Evolutionary conservation across 53 echinoderm and acorn worm species (phyloP).

Genomic region (Luidia sarsii): DNA sequence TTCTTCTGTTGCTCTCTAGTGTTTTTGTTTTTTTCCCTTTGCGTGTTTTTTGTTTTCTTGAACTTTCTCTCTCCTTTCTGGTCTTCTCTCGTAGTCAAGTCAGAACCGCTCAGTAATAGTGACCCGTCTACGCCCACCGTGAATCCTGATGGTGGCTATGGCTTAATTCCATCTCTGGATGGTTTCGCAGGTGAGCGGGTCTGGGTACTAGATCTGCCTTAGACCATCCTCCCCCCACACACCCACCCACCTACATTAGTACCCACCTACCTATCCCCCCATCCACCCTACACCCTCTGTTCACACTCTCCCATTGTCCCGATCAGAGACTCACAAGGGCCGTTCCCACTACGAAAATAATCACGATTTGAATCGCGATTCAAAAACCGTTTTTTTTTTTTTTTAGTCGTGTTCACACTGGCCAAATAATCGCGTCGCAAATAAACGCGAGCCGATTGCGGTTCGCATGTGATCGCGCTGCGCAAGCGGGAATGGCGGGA

Average conservation of each 20-base stretch:
- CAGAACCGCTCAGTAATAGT: constrained; percentile 88
- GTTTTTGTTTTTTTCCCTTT: constrained; percentile 12
- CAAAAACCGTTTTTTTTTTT: too few species aligned
- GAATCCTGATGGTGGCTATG: constrained; percentile 65
- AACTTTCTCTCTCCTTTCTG: constrained; percentile 52
- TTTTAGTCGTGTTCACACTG: too few species aligned
- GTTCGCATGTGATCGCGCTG: too few species aligned
- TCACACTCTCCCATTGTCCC: too few species aligned
- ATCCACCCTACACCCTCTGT: too few species aligned
- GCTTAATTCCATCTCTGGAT: constrained; percentile 70
- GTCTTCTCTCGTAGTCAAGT: constrained; percentile 77
- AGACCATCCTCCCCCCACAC: background rate
- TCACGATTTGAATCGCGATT: too few species aligned
- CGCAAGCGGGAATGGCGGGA: too few species aligned
- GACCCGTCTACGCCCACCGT: constrained; percentile 71
- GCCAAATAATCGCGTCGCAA: too few species aligned
- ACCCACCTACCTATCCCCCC: too few species aligned
- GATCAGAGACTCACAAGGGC: too few species aligned
- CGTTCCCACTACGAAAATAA: too few species aligned
- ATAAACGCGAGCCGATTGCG: too few species aligned
- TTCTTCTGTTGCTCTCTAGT: constrained; percentile 26
- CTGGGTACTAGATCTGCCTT: constrained; percentile 32
- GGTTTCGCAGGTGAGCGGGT: constrained; percentile 81
- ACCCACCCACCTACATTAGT: background rate
- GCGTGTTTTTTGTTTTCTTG: constrained; percentile 13